Base-by-base conservation (phyloP, 1,140 invertebrate species). In the Tetragnatha versicolor region DNA sequence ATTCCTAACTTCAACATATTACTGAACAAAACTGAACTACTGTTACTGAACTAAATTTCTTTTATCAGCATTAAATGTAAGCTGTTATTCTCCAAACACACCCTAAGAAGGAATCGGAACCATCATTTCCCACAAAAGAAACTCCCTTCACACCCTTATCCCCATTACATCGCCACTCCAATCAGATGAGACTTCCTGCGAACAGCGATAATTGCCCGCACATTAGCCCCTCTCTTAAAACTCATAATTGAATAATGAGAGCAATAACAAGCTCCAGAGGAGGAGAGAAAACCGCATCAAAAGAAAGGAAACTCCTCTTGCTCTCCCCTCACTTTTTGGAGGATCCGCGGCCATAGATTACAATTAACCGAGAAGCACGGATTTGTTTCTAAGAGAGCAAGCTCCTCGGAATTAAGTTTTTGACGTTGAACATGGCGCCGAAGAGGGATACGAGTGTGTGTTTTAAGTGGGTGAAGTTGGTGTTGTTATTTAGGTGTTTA, bases 381-480 rank as follows among this genome's bases (percentile, higher is more conserved):
- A 47, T 47, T 47, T 47, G 42, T 47, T 47, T 47, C 12, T 3
- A 47, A 47, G 42, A 3, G 42, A 1, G 20, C n/a, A n/a, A n/a
- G n/a, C n/a, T n/a, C n/a, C n/a, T n/a, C 42, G 29, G 25, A 66
- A 66, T 66, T 66, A 66, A 45, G 63, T 66, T 66, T 66, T 66
- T 66, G 63, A 66, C 63, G 42, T 47, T 66, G 31, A 66, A 66
- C 63, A 66, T n/a, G 14, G n/a, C 10, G 6, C 63, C n/a, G 27
- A n/a, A 5, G n/a, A 35, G 60, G 33, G 60, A 6, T 37, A 10
- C 33, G 31, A 22, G 31, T 17, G 60, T n/a, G n/a, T n/a, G n/a
- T n/a, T n/a, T n/a, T n/a, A n/a, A n/a, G n/a, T n/a, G n/a, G n/a
- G n/a, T n/a, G n/a, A n/a, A n/a, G n/a, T n/a, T n/a, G n/a, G n/a